These are phyloP conservation scores for Chaenogobius annularis DNA, from an alignment of 2,113 vertebrate genomes.

Conservation along the genomic window DNA sequence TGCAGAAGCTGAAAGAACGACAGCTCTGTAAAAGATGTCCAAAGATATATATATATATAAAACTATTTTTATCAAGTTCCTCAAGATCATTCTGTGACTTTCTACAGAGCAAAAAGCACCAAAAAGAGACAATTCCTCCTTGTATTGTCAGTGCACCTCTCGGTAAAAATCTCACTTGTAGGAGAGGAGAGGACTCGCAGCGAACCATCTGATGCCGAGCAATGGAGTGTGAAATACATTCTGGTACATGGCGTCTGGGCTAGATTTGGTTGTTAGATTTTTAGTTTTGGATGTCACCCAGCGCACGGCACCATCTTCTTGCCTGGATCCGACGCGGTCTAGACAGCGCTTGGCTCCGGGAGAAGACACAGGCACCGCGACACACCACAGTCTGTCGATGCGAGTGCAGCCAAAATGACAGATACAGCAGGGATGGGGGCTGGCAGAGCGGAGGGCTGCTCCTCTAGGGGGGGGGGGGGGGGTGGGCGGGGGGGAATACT, in stretches of 20 bases:
- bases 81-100: slow-evolving; percentile 16
- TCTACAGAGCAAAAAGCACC: background rate
- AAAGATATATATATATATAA: too few relatives aligned
- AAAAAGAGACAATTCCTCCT: slow-evolving; percentile 12
- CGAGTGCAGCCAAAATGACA: slow-evolving; percentile 42
- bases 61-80: background rate
- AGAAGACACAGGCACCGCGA: slow-evolving; percentile 18
- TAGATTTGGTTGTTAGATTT: slow-evolving; percentile 32
- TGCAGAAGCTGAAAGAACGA: too few relatives aligned
- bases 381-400: slow-evolving; percentile 44
- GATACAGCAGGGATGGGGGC: slow-evolving; percentile 19
- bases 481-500: slow-evolving; percentile 19
- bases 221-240: slow-evolving; percentile 36
- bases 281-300: slow-evolving; percentile 43
- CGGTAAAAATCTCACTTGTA: slow-evolving; percentile 20
- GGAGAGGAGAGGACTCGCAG: slow-evolving; percentile 13
- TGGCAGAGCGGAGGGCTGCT: slow-evolving; percentile 1
- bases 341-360: slow-evolving; percentile 30
- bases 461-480: slow-evolving; percentile 2
- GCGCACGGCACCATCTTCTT: slow-evolving; percentile 10
- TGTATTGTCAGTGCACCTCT: slow-evolving; percentile 30
- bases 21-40: too few relatives aligned
- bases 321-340: slow-evolving; percentile 35
- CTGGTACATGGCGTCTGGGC: slow-evolving; percentile 32
- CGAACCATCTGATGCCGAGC: slow-evolving; percentile 24